Evolutionary conservation across 1,140 invertebrate species (phyloP).

Genomic region (Orussus abietinus): DNA sequence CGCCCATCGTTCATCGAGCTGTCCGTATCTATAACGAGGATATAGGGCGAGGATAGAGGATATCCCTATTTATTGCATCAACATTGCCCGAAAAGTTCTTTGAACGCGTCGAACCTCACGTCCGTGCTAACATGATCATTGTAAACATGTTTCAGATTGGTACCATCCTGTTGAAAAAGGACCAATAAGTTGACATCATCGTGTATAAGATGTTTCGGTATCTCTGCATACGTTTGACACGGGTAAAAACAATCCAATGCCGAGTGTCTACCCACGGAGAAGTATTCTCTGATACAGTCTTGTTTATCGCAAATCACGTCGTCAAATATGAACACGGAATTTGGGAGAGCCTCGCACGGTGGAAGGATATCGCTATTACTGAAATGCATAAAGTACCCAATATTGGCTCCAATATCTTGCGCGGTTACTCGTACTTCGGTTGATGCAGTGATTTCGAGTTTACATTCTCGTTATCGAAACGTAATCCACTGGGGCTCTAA

Average conservation of each 20-base stretch:
- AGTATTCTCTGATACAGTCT: constrained; percentile 36
- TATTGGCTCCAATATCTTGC: constrained; percentile 27
- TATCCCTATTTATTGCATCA: too few relatives aligned
- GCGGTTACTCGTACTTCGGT: constrained; percentile 35
- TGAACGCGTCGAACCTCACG: too few relatives aligned
- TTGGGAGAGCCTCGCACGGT: constrained; percentile 23
- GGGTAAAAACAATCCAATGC: constrained; percentile 35
- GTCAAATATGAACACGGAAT: constrained; percentile 44
- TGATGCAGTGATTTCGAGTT: constrained; percentile 42
- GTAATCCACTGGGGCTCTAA: constrained; percentile 32
- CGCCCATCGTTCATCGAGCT: too few relatives aligned
- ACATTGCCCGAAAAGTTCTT: too few relatives aligned
- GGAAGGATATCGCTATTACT: constrained; percentile 29
- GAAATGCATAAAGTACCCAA: constrained; percentile 27
- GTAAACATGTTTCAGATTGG: too few relatives aligned
- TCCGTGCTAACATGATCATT: too few relatives aligned
- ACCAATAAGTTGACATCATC: too few relatives aligned
- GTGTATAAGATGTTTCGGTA: too few relatives aligned
- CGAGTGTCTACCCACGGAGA: constrained; percentile 40
- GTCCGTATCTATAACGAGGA: too few relatives aligned
- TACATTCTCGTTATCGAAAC: constrained; percentile 43
- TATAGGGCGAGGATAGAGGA: too few relatives aligned
- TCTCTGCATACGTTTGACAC: constrained; percentile 38
- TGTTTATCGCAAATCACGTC: constrained; percentile 42
- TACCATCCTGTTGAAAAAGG: too few relatives aligned